Evolutionary conservation across 1,140 invertebrate species (phyloP).

Genomic region (Drosophila pectinifera): DNA sequence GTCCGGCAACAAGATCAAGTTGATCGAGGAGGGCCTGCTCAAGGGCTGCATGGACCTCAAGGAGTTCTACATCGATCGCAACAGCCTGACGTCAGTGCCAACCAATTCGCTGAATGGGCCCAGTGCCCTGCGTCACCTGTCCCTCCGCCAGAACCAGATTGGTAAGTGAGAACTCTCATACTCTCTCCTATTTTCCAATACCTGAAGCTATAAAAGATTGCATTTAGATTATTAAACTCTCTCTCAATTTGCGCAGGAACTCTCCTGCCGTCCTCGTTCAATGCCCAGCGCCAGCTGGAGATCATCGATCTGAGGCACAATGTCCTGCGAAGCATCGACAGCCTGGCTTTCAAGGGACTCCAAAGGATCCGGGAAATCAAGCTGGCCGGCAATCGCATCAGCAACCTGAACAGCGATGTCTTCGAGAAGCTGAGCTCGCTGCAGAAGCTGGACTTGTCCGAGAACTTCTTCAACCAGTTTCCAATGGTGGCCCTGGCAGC

Average conservation of each 20-base stretch:
- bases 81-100: conserved; percentile 89
- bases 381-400: conserved; percentile 90
- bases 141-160: conserved; percentile 92
- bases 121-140: conserved; percentile 89
- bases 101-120: conserved; percentile 92
- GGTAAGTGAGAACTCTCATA: conserved; percentile 86
- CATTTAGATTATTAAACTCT: neutral
- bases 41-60: conserved; percentile 91
- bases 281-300: conserved; percentile 88
- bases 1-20: conserved; percentile 91
- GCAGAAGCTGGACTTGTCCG: conserved; percentile 92
- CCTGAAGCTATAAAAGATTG: too few relatives aligned
- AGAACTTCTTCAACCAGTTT: conserved; percentile 93
- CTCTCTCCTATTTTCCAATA: too few relatives aligned
- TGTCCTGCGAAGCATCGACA: conserved; percentile 90
- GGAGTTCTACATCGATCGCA: conserved; percentile 92
- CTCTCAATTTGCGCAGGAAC: conserved; percentile 86
- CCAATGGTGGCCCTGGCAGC: conserved; percentile 91
- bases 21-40: conserved; percentile 93
- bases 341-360: conserved; percentile 89
- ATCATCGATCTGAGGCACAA: conserved; percentile 92
- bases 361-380: conserved; percentile 89
- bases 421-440: conserved; percentile 90
- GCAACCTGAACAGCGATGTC: conserved; percentile 92
- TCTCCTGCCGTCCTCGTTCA: conserved; percentile 89